Evolutionary conservation across 2,797 vertebrate species (phyloP), one percentile per base, ranked within the genome.

Genomic region (Acanthurus lineatus): DNA sequence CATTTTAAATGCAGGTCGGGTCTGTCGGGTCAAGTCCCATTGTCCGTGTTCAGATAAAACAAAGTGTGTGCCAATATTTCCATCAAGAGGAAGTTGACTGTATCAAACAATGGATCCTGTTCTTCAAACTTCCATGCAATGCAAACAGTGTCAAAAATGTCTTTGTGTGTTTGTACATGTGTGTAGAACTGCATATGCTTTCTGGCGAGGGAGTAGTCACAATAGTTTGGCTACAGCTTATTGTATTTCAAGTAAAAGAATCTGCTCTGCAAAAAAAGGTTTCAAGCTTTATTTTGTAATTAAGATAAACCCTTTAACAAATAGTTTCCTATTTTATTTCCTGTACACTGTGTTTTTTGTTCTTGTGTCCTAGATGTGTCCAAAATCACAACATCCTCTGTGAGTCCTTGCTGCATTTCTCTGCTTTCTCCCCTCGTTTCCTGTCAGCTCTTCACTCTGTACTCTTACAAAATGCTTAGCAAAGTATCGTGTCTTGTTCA

Each of bases 41-140:
- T 91, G 92, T 91, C 76, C 62, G 7, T 48, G 66, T n/a, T 74
- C 60, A 45, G 70, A 84, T 74, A 79, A 82, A 86, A 86, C 77
- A 84, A 79, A 71, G 53, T 51, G 9, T 20, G 35, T 14, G 78
- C 78, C 69, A 84, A 32, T 40, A 53, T 74, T 79, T 83, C 80
- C 81, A 89, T 91, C 90, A 62, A 65, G 45, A 86, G 86, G 85
- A 90, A 84, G 76, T 82, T 25, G 40, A 70, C 44, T 22, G 52
- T 59, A 53, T 67, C 54, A 44, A 84, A 91, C 89, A 90, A 85
- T 88, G 32, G 69, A 45, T 22, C 47, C 20, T n/a, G 68, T 88
- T 84, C 59, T 86, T 16, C 57, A 73, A 79, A 81, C 69, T 77
- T 87, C 69, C 81, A 51, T 67, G 19, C 32, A 76, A 86, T n/a